Base-by-base conservation (phyloP, 2,113 vertebrate species). In the Chlorodrepanis virens region DNA sequence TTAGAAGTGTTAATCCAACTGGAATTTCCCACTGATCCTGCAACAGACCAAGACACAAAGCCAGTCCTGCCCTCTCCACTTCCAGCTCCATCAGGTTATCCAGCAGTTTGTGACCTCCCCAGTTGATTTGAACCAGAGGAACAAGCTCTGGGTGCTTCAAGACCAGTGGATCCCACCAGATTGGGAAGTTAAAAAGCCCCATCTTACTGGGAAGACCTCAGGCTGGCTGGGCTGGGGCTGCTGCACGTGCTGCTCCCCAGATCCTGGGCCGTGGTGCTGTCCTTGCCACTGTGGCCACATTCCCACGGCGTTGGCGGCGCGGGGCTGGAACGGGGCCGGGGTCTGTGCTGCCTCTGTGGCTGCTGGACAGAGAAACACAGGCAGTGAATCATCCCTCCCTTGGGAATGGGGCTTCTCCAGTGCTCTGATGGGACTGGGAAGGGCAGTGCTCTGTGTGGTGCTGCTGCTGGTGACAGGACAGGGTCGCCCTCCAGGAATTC, bases 261-360 rank as follows among this genome's bases (percentile, higher is more conserved):
- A 94, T 18, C 77, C 96, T 0, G 99, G 97, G 1, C 98, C 93
- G 21, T 99, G 99, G 79, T 98, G 98, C 94, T 99, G 99, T 28
- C 98, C 98, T 18, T 98, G 99, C 99, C 99, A 99, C 97, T 99
- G 99, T 0, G 99, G 97, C 99, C 99, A 99, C 93, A 99, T 98
- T 11, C 98, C 97, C 92, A 98, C 98, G 4, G 96, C 91, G 42
- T 99, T 99, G 14, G 98, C 90, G 45, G 99, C 98, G 78, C 98
- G 98, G 9, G 98, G 83, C 78, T 98, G 98, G 97, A 99, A 99
- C 15, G 98, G 98, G 27, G 97, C 92, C 0, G 97, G 94, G 4
- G 97, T 95, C 96, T 98, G 99, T 42, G 97, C 89, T 3, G 96
- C 71, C 83, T 98, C 98, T 0, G 97, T 0, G 18, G 77, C 97